Conservation (phyloP, 2,113 vertebrate genomes). For the Odocoileus virginianus region DNA sequence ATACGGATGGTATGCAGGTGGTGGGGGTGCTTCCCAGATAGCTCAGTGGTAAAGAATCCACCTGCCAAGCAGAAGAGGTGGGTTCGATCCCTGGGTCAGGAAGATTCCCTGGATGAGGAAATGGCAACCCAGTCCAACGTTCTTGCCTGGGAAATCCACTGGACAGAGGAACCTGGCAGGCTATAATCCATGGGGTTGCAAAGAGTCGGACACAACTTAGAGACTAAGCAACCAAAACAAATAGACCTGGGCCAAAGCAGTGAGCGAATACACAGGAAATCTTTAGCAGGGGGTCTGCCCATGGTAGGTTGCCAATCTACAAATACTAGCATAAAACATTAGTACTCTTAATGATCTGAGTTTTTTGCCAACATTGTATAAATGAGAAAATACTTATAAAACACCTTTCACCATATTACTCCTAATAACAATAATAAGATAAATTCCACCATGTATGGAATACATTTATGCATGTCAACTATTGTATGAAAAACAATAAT, state of each 20-base stretch:
- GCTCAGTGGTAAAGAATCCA: neutral
- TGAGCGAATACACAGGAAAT: neutral
- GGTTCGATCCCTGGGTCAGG: neutral
- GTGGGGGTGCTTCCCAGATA: neutral
- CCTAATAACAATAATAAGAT: neutral
- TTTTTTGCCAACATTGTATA: neutral
- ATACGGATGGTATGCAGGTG: neutral
- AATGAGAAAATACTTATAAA: neutral
- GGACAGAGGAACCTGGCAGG: neutral
- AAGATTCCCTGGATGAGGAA: neutral
- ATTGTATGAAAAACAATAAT: neutral
- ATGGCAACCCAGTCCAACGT: neutral
- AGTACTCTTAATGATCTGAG: neutral
- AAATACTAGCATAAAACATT: neutral
- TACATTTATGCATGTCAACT: neutral
- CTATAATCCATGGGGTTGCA: neutral
- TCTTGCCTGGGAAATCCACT: neutral
- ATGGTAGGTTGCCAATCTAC: neutral
- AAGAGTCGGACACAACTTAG: accelerated
- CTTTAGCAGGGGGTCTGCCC: neutral
- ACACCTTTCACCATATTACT: neutral
- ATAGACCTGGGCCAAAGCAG: neutral
- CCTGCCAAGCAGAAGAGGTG: neutral
- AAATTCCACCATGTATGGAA: neutral
- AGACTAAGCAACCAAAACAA: neutral